Evolutionary conservation across 2,888 invertebrate species (phyloP), one percentile per base, ranked within the genome.

Genomic region (Sinopyrophorus schimmeli): DNA sequence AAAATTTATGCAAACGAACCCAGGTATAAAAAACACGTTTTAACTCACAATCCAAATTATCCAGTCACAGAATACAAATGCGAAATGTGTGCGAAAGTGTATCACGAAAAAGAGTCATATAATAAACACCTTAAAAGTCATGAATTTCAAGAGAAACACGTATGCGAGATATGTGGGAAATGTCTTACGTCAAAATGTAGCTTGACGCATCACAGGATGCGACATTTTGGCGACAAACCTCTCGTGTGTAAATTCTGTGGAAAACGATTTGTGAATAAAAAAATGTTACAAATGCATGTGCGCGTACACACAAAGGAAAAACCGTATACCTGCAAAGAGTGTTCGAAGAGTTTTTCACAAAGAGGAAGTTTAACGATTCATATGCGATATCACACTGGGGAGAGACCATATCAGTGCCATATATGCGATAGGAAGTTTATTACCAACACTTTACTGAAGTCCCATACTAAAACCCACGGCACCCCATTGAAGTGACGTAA

Each of bases 371-470:
- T 81, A 54, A 78, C 76, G 20, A 66, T 80, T 37, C 80, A 80
- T 71, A 77, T 78, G 69, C 74, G 80, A 39, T 78, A 78, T 43
- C 80, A 80, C 69, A 77, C 77, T 1, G 80, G 80, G 1, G 79
- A 80, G 70, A 79, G 79, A 67, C 80, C 80, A 31, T 77, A 79
- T 69, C 76, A 77, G 40, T 80, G 80, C 65, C 71, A 77, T 54
- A 74, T 76, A 64, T 80, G 80, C 69, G 76, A 77, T 11, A 80
- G 80, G 66, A 77, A 76, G 5, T 80, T 80, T 73, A 21, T 37
- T 3, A 35, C 28, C 6, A 37, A 37, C 6, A 28, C 35, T 1
- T 3, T 28, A 5, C n/a, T 44, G 20, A 44, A 35, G 5, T 7
- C 17, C 10, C 44, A 44, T 28, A 17, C 14, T 5, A 44, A 27